Percentiles rank a stretch among this genome's conserved stretches.
Evolutionary conservation across 2,888 invertebrate genomes (phyloP).

Genomic region (Temnothorax ravouxi): DNA sequence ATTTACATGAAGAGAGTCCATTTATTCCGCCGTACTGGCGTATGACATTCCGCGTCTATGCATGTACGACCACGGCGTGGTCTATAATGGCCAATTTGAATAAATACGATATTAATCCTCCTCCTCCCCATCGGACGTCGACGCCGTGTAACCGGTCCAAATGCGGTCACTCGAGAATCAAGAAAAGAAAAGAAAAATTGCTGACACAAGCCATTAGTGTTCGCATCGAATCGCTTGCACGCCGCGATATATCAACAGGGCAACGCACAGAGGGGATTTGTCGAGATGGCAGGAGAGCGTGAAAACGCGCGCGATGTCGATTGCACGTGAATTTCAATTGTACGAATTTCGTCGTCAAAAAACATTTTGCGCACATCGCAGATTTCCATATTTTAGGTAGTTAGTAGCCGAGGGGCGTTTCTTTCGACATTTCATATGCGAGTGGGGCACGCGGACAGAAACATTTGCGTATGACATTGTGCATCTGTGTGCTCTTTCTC

Average conservation of each 20-base stretch:
- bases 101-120: slow-evolving; percentile 76
- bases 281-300: not conserved
- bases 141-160: slow-evolving; percentile 65
- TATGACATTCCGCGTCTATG: not conserved
- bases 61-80: slow-evolving; percentile 26
- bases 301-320: not conserved
- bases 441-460: not conserved
- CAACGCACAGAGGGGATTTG: not conserved
- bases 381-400: slow-evolving; percentile 27
- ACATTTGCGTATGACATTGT: not conserved
- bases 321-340: slow-evolving; percentile 44
- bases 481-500: not conserved
- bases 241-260: slow-evolving; percentile 60
- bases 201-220: slow-evolving; percentile 68
- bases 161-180: slow-evolving; percentile 63
- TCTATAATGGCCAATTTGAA: slow-evolving; percentile 76
- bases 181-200: slow-evolving; percentile 72
- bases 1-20: slow-evolving; percentile 74
- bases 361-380: not conserved
- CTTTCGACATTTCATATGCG: slow-evolving; percentile 2
- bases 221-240: slow-evolving; percentile 68
- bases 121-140: slow-evolving; percentile 50
- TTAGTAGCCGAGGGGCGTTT: not conserved
- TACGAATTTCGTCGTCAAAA: slow-evolving; percentile 27
- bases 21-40: slow-evolving; percentile 62